These are phyloP conservation scores for Cheilosia variabilis DNA, from an alignment of 2,888 invertebrate species.

Conservation along the genomic window DNA sequence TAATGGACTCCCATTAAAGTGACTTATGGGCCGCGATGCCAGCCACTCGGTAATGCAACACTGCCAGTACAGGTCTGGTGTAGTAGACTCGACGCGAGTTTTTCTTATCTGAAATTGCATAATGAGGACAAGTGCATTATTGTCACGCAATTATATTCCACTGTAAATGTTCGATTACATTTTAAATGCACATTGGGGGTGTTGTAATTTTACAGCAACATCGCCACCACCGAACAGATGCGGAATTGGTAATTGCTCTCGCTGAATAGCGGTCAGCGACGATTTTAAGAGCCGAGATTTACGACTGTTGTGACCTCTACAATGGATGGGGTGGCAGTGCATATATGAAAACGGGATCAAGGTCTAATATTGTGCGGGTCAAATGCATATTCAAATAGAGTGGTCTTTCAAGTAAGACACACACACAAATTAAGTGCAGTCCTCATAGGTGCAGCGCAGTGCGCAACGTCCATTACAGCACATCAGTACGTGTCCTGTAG, in stretches of 20 bases:
- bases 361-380: no score
- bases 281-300: conserved; percentile 28
- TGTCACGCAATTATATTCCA: conserved; percentile 68
- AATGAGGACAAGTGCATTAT: conserved; percentile 73
- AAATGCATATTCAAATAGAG: no score
- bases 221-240: conserved; percentile 2
- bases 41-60: conserved; percentile 49
- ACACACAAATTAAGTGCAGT: background rate
- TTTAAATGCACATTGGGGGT: conserved; percentile 65
- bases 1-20: conserved; percentile 74
- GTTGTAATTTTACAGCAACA: conserved; percentile 36
- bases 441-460: background rate
- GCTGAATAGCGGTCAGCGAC: conserved; percentile 46
- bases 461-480: conserved; percentile 31
- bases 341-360: background rate
- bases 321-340: background rate
- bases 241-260: conserved; percentile 55
- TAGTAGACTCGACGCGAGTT: conserved; percentile 41
- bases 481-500: conserved; percentile 12
- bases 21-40: conserved; percentile 61
- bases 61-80: conserved; percentile 11
- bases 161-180: conserved; percentile 67
- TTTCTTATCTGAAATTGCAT: conserved; percentile 72
- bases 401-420: no score
- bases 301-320: conserved; percentile 12